Percentiles rank a stretch among this genome's conserved stretches.
Evolutionary conservation across 1,140 invertebrate genomes (phyloP).

Genomic region (Campoletis sonorensis): DNA sequence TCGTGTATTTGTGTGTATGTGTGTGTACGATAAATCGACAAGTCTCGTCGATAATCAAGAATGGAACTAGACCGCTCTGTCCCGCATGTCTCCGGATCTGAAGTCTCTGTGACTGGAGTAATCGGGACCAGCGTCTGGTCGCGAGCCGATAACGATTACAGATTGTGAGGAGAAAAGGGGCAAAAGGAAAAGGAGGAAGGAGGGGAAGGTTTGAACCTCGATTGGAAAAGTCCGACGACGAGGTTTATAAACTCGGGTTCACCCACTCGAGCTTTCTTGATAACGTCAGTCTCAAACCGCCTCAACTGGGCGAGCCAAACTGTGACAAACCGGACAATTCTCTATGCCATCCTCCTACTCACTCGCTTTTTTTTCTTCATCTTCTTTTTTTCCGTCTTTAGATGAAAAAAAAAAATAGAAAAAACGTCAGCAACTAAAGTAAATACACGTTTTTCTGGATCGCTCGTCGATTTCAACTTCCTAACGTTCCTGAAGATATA

Average conservation of each 20-base stretch:
- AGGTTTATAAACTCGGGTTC: not conserved
- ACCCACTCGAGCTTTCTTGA: conserved; percentile 38
- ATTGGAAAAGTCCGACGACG: conserved; percentile 32
- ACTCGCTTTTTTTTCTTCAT: not conserved
- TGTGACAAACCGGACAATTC: conserved; percentile 19
- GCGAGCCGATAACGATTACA: conserved; percentile 36
- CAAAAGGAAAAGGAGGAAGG: not conserved
- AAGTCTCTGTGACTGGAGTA: not conserved
- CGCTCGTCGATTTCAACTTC: not conserved
- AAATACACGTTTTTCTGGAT: conserved; percentile 11
- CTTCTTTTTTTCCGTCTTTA: not conserved
- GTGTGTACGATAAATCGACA: not conserved
- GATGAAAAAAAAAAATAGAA: not conserved
- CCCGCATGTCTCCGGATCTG: not conserved
- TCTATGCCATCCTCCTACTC: not conserved
- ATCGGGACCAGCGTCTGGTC: conserved; percentile 29
- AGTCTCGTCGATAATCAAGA: conserved; percentile 13
- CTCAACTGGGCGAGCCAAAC: conserved; percentile 26
- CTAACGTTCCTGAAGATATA: not conserved
- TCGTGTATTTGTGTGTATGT: not conserved
- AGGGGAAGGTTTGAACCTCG: conserved; percentile 21
- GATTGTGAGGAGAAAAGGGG: not conserved
- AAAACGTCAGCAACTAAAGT: not conserved
- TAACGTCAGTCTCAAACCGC: conserved; percentile 37
- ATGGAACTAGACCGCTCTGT: not conserved